Conservation (phyloP, 2,113 vertebrate species). For the Ovibos moschatus region DNA sequence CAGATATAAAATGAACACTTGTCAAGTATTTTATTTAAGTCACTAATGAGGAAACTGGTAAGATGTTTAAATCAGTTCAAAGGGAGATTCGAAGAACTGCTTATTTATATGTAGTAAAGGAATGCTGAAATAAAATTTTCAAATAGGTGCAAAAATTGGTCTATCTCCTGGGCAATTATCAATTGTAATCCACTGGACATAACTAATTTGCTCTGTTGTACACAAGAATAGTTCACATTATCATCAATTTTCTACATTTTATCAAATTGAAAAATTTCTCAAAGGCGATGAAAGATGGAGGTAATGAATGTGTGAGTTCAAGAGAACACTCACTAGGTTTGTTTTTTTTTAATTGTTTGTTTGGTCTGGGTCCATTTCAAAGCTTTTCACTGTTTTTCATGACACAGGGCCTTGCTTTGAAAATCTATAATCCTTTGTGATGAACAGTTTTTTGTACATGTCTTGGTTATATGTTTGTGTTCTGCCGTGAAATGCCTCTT, state of each 20-base stretch:
- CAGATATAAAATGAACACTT: neutral
- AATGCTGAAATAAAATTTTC: slow-evolving; percentile 2
- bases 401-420: neutral
- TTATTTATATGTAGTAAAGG: neutral
- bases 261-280: neutral
- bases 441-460: neutral
- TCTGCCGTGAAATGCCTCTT: neutral
- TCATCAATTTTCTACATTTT: neutral
- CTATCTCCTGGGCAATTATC: neutral
- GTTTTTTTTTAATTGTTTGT: neutral
- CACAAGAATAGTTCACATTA: neutral
- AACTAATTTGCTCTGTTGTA: neutral
- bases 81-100: neutral
- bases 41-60: neutral
- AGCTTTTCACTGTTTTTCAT: neutral
- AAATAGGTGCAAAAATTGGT: neutral
- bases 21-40: neutral
- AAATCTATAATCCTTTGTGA: neutral
- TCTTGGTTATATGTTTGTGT: neutral
- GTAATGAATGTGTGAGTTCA: neutral
- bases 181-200: neutral
- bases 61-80: neutral
- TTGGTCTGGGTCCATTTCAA: neutral
- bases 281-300: neutral
- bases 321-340: neutral